phyloP scores from a whole-genome alignment of 1,140 invertebrate genomes.

The Thrips palmi region DNA sequence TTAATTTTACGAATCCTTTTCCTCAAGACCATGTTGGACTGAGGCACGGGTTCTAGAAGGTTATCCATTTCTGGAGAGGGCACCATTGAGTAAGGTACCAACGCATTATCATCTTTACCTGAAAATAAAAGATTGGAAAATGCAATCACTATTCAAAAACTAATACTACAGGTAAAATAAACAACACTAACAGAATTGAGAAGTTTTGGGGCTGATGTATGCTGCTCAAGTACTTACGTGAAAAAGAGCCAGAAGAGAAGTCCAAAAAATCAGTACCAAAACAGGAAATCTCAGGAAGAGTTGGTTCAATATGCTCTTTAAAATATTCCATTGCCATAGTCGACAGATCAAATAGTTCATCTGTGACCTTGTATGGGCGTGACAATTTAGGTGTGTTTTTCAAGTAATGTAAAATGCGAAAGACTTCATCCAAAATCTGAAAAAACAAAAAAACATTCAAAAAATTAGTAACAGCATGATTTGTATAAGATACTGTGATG shows the following conservation, averaged over 20 bases:
- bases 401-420: slow-evolving; percentile 63
- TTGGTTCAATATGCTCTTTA: slow-evolving; percentile 74
- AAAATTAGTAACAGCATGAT: background rate
- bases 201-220: no score
- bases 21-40: slow-evolving; percentile 64
- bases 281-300: slow-evolving; percentile 67
- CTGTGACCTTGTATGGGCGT: slow-evolving; percentile 70
- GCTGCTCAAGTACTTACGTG: slow-evolving; percentile 34
- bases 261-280: slow-evolving; percentile 63
- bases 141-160: no score
- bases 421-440: slow-evolving; percentile 50
- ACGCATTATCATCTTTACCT: no score
- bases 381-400: slow-evolving; percentile 61
- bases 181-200: no score
- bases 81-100: no score
- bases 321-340: slow-evolving; percentile 90
- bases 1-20: slow-evolving; percentile 73
- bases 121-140: no score
- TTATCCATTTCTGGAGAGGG: no score
- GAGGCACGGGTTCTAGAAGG: slow-evolving; percentile 24
- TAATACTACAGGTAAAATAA: no score
- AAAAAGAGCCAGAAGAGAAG: slow-evolving; percentile 31
- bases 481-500: background rate
- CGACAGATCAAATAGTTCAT: slow-evolving; percentile 78
- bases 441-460: slow-evolving; percentile 15